phyloP scores from a whole-genome alignment of 2,888 invertebrate species.

The Trichogramma dendrolimi region DNA sequence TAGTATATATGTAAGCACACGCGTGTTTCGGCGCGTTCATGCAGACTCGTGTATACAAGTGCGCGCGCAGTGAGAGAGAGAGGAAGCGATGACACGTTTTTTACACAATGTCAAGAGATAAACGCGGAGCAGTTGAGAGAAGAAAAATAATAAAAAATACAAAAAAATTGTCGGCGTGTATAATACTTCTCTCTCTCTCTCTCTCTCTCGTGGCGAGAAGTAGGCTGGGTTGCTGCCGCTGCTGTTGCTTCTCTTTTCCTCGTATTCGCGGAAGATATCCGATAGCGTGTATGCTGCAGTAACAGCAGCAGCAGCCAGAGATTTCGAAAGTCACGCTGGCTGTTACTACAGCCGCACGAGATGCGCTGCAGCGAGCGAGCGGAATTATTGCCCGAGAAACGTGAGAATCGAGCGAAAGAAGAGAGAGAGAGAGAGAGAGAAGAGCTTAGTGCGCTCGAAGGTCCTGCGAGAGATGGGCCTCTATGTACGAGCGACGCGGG shows the following conservation, averaged over 20 bases:
- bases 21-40: no score
- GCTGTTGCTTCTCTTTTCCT: neutral
- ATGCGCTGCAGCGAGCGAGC: slow-evolving; percentile 17
- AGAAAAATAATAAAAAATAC: slow-evolving; percentile 28
- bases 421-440: neutral
- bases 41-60: no score
- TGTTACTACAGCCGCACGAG: neutral
- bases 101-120: no score
- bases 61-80: no score
- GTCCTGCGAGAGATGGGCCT: neutral
- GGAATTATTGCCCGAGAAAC: slow-evolving; percentile 30
- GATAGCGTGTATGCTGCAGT: slow-evolving; percentile 14
- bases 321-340: no score
- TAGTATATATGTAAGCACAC: no score
- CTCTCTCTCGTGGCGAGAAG: no score
- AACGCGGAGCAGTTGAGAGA: neutral
- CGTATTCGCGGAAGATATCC: slow-evolving; percentile 27
- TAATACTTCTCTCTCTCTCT: no score
- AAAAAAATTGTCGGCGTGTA: slow-evolving; percentile 37
- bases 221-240: no score
- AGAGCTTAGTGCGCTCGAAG: neutral
- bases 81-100: no score
- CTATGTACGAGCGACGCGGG: no score
- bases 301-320: no score
- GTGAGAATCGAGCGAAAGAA: slow-evolving; percentile 26